Evolutionary conservation across 2,888 invertebrate genomes (phyloP).

Genomic region (Cataglyphis cursor): DNA sequence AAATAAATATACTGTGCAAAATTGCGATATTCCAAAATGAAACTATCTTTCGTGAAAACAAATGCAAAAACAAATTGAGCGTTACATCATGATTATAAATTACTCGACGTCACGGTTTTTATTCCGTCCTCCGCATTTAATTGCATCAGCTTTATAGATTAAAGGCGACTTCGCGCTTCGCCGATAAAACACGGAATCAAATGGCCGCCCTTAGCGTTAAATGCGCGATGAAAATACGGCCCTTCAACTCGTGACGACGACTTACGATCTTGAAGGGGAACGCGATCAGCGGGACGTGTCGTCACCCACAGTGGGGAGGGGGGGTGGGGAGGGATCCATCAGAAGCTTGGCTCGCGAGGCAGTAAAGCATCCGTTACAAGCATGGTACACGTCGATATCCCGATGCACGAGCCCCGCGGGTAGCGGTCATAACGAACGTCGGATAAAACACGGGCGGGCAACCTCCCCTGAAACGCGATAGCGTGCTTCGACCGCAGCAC

Average conservation of each 20-base stretch:
- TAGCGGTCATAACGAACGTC: slow-evolving; percentile 82
- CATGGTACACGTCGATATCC: slow-evolving; percentile 66
- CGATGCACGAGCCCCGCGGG: slow-evolving; percentile 55
- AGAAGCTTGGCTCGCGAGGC: slow-evolving; percentile 64
- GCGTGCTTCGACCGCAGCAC: slow-evolving; percentile 42
- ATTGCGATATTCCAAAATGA: neutral
- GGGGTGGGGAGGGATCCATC: slow-evolving; percentile 43
- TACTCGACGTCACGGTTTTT: neutral
- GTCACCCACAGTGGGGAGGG: slow-evolving; percentile 10
- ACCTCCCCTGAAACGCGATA: slow-evolving; percentile 75
- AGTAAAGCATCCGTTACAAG: slow-evolving; percentile 78
- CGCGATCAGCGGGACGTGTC: slow-evolving; percentile 55
- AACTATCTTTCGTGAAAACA: neutral
- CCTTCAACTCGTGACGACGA: slow-evolving; percentile 30
- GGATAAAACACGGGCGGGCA: slow-evolving; percentile 81
- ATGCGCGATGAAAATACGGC: slow-evolving; percentile 33
- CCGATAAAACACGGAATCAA: neutral
- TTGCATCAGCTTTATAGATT: neutral
- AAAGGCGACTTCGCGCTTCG: slow-evolving; percentile 4
- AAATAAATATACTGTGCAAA: slow-evolving; percentile 58
- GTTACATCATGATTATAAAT: slow-evolving; percentile 12
- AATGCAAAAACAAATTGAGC: neutral
- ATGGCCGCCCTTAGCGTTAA: slow-evolving; percentile 29
- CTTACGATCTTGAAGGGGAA: slow-evolving; percentile 34
- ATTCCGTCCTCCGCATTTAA: neutral